Conservation (phyloP, 2,113 vertebrate species). For the Labeo catla region DNA sequence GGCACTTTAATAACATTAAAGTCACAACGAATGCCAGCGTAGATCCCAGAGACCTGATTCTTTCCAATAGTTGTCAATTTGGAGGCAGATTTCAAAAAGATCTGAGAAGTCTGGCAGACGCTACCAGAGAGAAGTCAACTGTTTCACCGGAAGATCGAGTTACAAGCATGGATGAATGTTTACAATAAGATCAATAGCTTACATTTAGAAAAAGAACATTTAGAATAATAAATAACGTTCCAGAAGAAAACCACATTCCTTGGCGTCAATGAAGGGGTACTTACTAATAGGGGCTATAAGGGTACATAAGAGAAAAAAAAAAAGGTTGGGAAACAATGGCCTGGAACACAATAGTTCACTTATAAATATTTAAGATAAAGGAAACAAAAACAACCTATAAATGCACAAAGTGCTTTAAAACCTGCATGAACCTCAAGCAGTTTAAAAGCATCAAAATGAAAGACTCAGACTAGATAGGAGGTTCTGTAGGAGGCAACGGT, state of each 20-base stretch:
- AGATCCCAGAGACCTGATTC: neutral
- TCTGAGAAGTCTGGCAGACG: no score
- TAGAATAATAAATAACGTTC: neutral
- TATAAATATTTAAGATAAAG: conserved; percentile 34
- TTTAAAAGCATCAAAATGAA: conserved; percentile 27
- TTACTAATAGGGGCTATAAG: neutral
- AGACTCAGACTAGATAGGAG: neutral
- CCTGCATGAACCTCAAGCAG: neutral
- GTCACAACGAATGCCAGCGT: no score
- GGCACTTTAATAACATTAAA: neutral
- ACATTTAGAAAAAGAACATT: neutral
- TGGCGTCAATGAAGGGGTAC: neutral
- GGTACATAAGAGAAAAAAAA: neutral
- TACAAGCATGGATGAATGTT: neutral
- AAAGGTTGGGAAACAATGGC: neutral
- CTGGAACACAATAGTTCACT: conserved; percentile 21
- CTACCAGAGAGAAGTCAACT: neutral
- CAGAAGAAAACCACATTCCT: neutral
- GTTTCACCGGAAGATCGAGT: neutral
- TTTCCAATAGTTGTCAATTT: neutral
- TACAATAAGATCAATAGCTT: neutral
- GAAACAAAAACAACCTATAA: conserved; percentile 15
- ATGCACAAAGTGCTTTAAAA: conserved; percentile 25
- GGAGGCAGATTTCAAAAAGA: neutral
- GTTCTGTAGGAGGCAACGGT: conserved; percentile 10